Percentiles rank a stretch among this genome's conserved stretches.
Evolutionary conservation across 2,797 vertebrate genomes (phyloP).

Genomic region (Rhinophrynus dorsalis): DNA sequence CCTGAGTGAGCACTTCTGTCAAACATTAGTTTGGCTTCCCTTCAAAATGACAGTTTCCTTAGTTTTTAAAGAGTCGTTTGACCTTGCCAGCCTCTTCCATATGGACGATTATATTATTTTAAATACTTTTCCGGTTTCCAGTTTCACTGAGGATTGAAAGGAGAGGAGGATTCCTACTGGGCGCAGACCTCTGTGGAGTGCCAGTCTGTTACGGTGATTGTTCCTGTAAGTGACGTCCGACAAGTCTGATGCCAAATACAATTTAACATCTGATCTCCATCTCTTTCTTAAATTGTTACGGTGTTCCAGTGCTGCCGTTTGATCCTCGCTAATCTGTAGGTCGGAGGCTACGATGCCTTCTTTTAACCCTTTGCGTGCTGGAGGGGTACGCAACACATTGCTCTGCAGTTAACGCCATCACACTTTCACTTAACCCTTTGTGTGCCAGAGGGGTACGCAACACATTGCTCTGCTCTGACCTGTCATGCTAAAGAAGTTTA

Average conservation of each 20-base stretch:
- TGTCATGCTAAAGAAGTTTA: too few species aligned
- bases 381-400: too few species aligned
- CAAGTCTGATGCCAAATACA: conserved; percentile 13
- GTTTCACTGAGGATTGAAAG: neutral
- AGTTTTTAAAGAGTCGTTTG: neutral
- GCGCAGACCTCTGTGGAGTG: neutral
- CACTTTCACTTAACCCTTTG: too few species aligned
- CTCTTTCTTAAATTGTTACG: neutral
- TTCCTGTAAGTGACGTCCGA: neutral
- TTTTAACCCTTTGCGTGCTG: too few species aligned
- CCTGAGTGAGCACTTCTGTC: conserved; percentile 3
- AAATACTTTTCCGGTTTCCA: neutral
- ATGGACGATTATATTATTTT: conserved; percentile 1
- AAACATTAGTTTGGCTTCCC: neutral
- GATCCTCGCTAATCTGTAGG: conserved; percentile 25
- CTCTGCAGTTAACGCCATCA: too few species aligned
- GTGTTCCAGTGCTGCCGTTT: conserved; percentile 5
- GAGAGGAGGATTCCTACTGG: neutral
- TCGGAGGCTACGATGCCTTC: conserved; percentile 11
- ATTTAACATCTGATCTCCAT: neutral
- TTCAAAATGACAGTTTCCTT: neutral
- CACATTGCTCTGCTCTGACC: too few species aligned
- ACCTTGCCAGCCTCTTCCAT: neutral
- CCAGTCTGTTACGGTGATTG: neutral
- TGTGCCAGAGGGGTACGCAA: too few species aligned